Evolutionary conservation across 2,797 vertebrate species (phyloP), one percentile per base, ranked within the genome.

Genomic region (Syngnathus rostellatus): DNA sequence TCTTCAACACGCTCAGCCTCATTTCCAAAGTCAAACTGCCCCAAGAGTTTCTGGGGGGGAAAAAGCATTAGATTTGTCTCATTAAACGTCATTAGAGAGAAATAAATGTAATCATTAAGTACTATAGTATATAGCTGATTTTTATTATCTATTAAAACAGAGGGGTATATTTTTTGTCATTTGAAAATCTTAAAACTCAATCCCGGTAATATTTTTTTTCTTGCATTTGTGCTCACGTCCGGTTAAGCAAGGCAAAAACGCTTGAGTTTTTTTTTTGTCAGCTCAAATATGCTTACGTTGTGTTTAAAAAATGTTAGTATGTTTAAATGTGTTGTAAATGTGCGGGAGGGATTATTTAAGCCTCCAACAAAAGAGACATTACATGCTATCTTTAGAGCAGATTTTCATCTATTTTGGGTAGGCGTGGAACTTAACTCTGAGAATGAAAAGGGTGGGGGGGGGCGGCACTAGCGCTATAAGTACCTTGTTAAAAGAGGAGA

Each of bases 401-500:
- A 19, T 19, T 17, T 50, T 17, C 46, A 50, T 17, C 5, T 50
- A 17, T 50, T 19, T 17, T 19, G 16, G 46, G 46, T 19, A 7
- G 46, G 6, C 46, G 6, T n/a, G 50, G 50, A 51, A 9, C 1
- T 2, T 21, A 51, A 51, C 50, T 51, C 50, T 1, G 8, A n/a
- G 19, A 51, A 51, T 21, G 8, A 21, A 51, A 43, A 43, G 8
- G 1, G 41, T 0, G 46, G 31, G 31, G 31, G 17, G 45, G 45
- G 46, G 58, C 17, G 9, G 8, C 31, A 53, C 54, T 19, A 19
- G 16, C 16, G 14, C 45, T 14, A 68, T 58, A 23, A 1, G 48
- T 85, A 99, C 97, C 95, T 99, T 99, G 89, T 97, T 98, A 79
- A 99, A 98, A 76, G 95, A 97, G 67, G 95, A 93, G 68, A 98